Conservation (phyloP, 2,113 vertebrate species). For the Dolichotis patagonum region DNA sequence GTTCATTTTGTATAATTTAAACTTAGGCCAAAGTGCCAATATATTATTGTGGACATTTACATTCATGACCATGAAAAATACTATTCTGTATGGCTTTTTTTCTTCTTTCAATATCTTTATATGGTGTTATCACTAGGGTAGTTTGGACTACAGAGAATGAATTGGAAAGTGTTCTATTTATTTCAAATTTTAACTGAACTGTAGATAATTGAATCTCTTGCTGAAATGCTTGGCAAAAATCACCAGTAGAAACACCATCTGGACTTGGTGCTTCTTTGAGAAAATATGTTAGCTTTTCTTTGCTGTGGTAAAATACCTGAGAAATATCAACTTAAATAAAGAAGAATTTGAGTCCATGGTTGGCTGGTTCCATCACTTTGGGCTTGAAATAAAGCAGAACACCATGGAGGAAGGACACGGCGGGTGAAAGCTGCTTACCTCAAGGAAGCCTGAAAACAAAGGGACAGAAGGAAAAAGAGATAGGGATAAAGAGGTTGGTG, state of each 20-base stretch:
- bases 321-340: not conserved
- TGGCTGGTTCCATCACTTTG: not conserved
- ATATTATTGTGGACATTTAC: not conserved
- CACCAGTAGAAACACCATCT: not conserved
- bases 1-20: not conserved
- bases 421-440: not conserved
- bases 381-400: not conserved
- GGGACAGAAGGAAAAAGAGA: not conserved
- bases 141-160: not conserved
- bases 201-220: not conserved
- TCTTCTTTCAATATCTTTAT: not conserved
- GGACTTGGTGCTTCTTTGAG: not conserved
- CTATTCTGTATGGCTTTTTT: not conserved
- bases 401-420: not conserved
- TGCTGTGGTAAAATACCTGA: not conserved
- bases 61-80: not conserved
- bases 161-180: not conserved
- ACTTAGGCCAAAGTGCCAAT: not conserved
- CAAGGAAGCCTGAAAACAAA: not conserved
- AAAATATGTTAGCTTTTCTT: not conserved
- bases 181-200: slow-evolving; percentile 4
- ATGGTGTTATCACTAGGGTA: not conserved
- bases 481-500: not conserved
- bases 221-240: not conserved
- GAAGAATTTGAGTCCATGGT: not conserved